phyloP scores from a whole-genome alignment of 2,888 invertebrate genomes.

The Ceramica pisi region DNA sequence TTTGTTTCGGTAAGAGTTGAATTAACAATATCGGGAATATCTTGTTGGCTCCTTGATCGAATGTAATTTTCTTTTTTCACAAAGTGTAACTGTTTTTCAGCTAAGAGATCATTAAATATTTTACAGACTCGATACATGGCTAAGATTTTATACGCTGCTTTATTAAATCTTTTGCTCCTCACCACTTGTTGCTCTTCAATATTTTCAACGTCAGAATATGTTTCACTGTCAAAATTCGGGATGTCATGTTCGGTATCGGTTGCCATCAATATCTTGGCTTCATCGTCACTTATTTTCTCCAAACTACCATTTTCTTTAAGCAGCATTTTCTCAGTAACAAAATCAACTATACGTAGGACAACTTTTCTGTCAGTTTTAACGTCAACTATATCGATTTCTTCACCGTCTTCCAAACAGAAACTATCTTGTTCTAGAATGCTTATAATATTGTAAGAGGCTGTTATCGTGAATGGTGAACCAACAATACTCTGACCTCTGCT shows the following conservation, averaged over 20 bases:
- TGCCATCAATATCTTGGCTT: constrained; percentile 83
- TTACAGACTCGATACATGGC: constrained; percentile 82
- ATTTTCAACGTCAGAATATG: constrained; percentile 45
- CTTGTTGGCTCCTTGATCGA: constrained; percentile 72
- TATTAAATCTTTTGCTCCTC: constrained; percentile 74
- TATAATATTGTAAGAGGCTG: constrained; percentile 83
- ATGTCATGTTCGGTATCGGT: constrained; percentile 70
- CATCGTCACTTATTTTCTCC: constrained; percentile 86
- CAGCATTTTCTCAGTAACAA: constrained; percentile 90
- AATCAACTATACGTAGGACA: constrained; percentile 89
- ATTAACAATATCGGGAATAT: constrained; percentile 87
- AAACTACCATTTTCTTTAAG: constrained; percentile 88
- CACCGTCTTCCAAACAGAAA: constrained; percentile 85
- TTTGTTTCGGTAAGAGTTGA: constrained; percentile 82
- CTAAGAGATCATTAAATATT: constrained; percentile 71
- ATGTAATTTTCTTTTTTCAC: constrained; percentile 58
- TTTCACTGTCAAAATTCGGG: constrained; percentile 60
- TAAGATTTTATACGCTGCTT: constrained; percentile 77
- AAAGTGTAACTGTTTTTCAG: constrained; percentile 64
- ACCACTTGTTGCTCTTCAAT: constrained; percentile 30
- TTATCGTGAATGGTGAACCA: constrained; percentile 91
- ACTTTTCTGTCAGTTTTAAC: constrained; percentile 86
- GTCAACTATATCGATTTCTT: constrained; percentile 88
- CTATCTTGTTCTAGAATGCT: constrained; percentile 81
- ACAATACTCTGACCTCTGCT: constrained; percentile 90